A percentile compares a stretch with the other conserved stretches of the same genome.
These are phyloP conservation scores for Xenentodon cancila DNA, from an alignment of 2,797 vertebrate genomes.

Conservation along the genomic window DNA sequence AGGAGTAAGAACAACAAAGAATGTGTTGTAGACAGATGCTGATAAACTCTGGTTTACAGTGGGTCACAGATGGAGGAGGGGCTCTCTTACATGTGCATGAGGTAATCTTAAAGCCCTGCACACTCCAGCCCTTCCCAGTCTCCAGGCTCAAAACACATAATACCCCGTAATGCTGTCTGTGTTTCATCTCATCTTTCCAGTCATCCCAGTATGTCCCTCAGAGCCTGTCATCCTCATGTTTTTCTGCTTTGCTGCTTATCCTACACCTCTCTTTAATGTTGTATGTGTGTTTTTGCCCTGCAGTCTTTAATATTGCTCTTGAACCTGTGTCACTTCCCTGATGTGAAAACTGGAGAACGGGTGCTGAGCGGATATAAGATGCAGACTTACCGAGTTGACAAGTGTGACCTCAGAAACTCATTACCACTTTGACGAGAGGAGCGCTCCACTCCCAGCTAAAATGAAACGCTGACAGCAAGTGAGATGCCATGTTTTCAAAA, in stretches of 20 bases:
- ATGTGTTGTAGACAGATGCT: conserved; percentile 47
- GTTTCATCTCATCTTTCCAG: conserved; percentile 30
- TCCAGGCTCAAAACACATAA: conserved; percentile 44
- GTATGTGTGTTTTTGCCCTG: conserved; percentile 3
- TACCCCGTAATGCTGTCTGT: conserved; percentile 40
- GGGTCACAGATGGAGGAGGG: conserved; percentile 57
- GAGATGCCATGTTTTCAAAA: conserved; percentile 23
- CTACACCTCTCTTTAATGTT: conserved; percentile 4
- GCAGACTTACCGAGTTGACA: conserved; percentile 58
- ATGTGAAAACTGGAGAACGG: conserved; percentile 31
- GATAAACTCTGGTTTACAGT: conserved; percentile 62
- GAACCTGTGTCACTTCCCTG: conserved; percentile 13
- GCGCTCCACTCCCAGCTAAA: conserved; percentile 48
- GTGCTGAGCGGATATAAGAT: conserved; percentile 47
- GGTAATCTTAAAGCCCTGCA: conserved; percentile 72
- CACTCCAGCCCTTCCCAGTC: conserved; percentile 54
- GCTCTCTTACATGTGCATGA: conserved; percentile 33
- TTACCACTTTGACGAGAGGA: conserved; percentile 66
- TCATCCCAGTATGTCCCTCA: conserved; percentile 15
- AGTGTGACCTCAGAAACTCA: conserved; percentile 63
- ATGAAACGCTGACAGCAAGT: conserved; percentile 38
- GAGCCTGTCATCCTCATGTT: conserved; percentile 11
- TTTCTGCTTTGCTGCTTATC: conserved; percentile 7
- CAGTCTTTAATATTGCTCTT: conserved; percentile 18
- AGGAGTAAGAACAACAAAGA: conserved; percentile 43